Base-by-base conservation (phyloP, 2,113 vertebrate genomes). In the Grus americana region DNA sequence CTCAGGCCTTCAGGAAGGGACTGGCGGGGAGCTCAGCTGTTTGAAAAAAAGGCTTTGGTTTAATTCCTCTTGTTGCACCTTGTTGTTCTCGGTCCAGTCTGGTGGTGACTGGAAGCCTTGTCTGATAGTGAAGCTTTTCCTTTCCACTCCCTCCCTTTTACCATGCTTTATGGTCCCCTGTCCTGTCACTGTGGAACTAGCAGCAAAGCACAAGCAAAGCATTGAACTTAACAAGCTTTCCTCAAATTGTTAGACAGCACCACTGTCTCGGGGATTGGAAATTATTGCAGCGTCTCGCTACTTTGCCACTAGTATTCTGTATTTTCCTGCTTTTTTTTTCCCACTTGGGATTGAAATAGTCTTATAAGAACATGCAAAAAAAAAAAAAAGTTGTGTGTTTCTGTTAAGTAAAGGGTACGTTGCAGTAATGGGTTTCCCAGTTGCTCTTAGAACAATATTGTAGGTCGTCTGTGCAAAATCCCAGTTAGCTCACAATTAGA, bases 71-170 rank as follows among this genome's bases (percentile, higher is more conserved):
- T 92, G 97, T 99, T 99, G 99, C 98, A 98, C 98, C 99, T 99
- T 98, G 99, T 99, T 99, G 99, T 99, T 99, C 98, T 99, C 99
- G 92, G 97, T 95, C 97, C 98, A 98, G 98, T 98, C 98, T 92
- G 96, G 36, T 96, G 96, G 97, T 96, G 98, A 99, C 98, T 99
- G 98, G 98, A 98, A 98, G 98, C 98, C 98, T 98, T 98, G 98
- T 99, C 98, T 98, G 93, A 96, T 96, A 98, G 97, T 98, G 98
- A 97, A 99, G 98, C 98, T 99, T 98, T 85, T 98, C 98, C 94
- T 97, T 98, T 97, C 97, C 95, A 96, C 95, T 97, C 98, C 97
- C 47, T 86, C 85, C 94, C 92, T 84, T 67, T 95, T 93, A 76
- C 97, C 98, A 63, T 63, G 98, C 98, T 98, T 54, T 97, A 65